Percentiles rank a stretch among this genome's conserved stretches.
These are phyloP conservation scores for Montipora efflorescens DNA, from an alignment of 64 coral and sea anemone species.

Conservation along the genomic window DNA sequence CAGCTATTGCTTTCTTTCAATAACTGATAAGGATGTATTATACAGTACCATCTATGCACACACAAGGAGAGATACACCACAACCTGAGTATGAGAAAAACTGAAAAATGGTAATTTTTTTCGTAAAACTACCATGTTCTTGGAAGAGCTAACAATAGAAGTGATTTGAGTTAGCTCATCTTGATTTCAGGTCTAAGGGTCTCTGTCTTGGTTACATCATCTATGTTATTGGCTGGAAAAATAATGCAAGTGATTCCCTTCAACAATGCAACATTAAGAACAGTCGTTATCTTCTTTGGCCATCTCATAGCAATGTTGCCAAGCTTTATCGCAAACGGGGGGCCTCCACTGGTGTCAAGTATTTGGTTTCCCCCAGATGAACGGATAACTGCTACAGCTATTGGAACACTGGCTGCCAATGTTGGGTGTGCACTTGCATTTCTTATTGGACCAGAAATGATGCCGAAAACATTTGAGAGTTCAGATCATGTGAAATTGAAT, in stretches of 20 bases:
- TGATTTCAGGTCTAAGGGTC: constrained; percentile 51
- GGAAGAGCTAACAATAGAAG: background rate
- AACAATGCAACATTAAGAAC: background rate
- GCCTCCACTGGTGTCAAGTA: constrained; percentile 53
- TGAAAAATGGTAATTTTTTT: too few species aligned
- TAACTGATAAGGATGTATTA: too few species aligned
- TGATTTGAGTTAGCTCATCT: background rate
- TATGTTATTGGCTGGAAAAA: constrained; percentile 54
- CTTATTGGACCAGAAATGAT: constrained; percentile 77
- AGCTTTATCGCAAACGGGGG: constrained; percentile 41
- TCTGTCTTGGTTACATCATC: constrained; percentile 36
- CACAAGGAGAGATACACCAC: too few species aligned
- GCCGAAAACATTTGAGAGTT: background rate
- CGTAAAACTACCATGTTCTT: too few species aligned
- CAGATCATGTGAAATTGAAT: constrained; percentile 13
- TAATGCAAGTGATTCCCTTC: constrained; percentile 49
- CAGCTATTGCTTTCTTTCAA: too few species aligned
- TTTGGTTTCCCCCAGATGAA: constrained; percentile 80
- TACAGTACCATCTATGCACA: too few species aligned
- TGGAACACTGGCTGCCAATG: constrained; percentile 41
- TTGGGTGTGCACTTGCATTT: constrained; percentile 68
- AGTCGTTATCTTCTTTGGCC: constrained; percentile 55
- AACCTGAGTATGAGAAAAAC: too few species aligned
- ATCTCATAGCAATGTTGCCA: constrained; percentile 43
- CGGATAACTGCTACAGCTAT: constrained; percentile 81